Conservation (phyloP, 2,888 invertebrate genomes). For the Noctua janthina region DNA sequence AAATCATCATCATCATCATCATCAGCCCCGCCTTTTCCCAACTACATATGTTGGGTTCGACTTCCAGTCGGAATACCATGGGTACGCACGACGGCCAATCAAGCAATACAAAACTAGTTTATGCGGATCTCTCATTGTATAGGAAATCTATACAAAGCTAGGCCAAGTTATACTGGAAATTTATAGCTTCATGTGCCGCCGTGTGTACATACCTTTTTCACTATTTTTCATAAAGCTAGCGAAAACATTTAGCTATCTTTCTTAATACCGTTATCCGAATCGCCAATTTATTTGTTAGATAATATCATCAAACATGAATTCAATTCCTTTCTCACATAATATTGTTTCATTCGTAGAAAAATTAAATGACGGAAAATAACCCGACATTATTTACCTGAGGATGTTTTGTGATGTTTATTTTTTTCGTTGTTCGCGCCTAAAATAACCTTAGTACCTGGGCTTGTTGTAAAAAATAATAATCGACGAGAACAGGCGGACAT, state of each 20-base stretch:
- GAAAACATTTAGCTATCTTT: neutral
- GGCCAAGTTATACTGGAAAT: too few species aligned
- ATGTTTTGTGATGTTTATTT: slow-evolving; percentile 10
- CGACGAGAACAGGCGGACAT: neutral
- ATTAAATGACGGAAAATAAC: slow-evolving; percentile 3
- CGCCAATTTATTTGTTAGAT: neutral
- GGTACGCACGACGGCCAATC: too few species aligned
- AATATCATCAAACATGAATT: neutral
- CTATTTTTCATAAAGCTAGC: neutral
- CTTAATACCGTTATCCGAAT: neutral
- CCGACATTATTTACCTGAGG: neutral
- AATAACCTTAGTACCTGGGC: neutral
- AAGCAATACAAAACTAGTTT: too few species aligned
- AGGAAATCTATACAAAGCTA: too few species aligned
- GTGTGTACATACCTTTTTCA: neutral
- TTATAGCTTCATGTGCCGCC: too few species aligned
- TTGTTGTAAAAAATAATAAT: slow-evolving; percentile 21
- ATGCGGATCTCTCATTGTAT: too few species aligned
- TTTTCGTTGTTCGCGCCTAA: neutral
- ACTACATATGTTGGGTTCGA: neutral
- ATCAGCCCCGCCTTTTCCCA: neutral
- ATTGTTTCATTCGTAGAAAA: slow-evolving; percentile 6
- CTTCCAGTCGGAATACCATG: neutral
- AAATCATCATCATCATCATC: slow-evolving; percentile 5
- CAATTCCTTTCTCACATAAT: too few species aligned